Base-by-base conservation (phyloP, 2,113 vertebrate species). In the Catharus fuscescens region DNA sequence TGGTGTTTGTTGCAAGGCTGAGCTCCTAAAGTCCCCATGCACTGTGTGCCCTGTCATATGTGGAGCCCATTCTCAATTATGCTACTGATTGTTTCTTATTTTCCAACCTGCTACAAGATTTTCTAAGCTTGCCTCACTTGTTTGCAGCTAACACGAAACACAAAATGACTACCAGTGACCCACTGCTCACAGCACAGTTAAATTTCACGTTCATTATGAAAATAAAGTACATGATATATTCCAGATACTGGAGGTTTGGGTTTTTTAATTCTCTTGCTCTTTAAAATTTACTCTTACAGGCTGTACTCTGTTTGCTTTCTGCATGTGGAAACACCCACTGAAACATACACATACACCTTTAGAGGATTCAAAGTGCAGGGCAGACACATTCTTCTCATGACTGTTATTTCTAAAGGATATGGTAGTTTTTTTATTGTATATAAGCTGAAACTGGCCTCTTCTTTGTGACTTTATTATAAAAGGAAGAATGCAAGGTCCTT, bases 21-120 rank as follows among this genome's bases (percentile, higher is more conserved):
- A 6, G 9, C 20, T 82, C n/a, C 31, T 19, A 10, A 1, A 71
- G 13, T 16, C 29, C 16, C 14, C 11, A 7, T 18, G 40, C 50
- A 12, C 18, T 32, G 9, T 44, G 6, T 59, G 34, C 0, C 3
- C 38, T 10, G 8, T 26, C 31, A 47, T 7, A 21, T 1, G 3
- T 34, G 11, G 23, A 64, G 26, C 5, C 12, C 45, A 42, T 50
- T 74, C 45, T 10, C 48, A 50, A 45, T 86, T 42, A 54, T 34
- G 28, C 10, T 65, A 42, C 3, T 31, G 23, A 71, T 36, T 50
- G 8, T 53, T 69, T 45, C 20, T 23, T 24, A 25, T 88, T 89
- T 89, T 82, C 12, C 69, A 53, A 65, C 17, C 31, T 48, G 28
- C 15, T 38, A 36, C 9, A 40, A 54, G 64, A 42, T 18, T 53